Evolutionary conservation across 2,888 invertebrate species (phyloP).

Genomic region (Tenodera sinensis): DNA sequence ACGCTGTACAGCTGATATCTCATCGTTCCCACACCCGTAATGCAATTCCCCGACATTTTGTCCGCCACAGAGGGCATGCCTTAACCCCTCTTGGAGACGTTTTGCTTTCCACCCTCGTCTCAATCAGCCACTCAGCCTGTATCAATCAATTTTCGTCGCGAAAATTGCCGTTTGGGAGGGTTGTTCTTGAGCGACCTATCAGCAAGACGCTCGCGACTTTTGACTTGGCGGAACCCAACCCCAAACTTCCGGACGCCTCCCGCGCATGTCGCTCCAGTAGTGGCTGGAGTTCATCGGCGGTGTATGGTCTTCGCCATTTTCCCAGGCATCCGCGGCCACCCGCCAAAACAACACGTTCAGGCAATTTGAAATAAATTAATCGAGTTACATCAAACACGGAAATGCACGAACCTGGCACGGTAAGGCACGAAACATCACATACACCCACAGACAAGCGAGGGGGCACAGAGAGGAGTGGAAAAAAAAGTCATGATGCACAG

Average conservation of each 20-base stretch:
- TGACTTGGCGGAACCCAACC: conserved; percentile 2
- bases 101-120: neutral
- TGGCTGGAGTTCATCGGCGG: neutral
- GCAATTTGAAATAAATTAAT: conserved; percentile 34
- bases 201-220: conserved; percentile 4
- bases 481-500: conserved; percentile 47
- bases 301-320: conserved; percentile 13
- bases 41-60: neutral
- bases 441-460: conserved; percentile 31
- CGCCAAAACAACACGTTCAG: conserved; percentile 28
- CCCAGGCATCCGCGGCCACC: neutral
- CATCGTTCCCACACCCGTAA: neutral
- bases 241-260: neutral
- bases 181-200: conserved; percentile 5
- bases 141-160: conserved; percentile 12
- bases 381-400: conserved; percentile 33
- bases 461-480: conserved; percentile 29
- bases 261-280: neutral
- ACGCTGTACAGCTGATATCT: neutral
- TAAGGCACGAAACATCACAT: conserved; percentile 30
- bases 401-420: conserved; percentile 31
- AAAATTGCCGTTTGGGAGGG: neutral
- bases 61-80: neutral
- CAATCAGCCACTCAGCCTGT: conserved; percentile 4
- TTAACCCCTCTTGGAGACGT: neutral